Evolutionary conservation across 2,113 vertebrate species (phyloP).

Genomic region (Phasianus colchicus): DNA sequence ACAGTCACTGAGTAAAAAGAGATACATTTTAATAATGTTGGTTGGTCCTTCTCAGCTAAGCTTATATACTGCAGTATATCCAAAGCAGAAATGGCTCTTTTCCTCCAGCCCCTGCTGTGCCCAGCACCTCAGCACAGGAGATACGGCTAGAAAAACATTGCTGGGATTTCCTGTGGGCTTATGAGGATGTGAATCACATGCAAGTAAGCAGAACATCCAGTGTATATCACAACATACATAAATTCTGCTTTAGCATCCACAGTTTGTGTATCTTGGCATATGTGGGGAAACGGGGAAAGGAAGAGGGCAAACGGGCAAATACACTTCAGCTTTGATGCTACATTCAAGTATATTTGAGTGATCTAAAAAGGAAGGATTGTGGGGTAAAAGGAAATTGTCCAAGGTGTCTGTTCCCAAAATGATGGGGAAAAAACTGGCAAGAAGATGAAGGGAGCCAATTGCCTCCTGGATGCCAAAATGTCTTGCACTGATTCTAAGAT

Average conservation of each 20-base stretch:
- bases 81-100: conserved; percentile 20
- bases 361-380: neutral
- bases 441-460: neutral
- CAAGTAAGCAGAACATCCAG: conserved; percentile 52
- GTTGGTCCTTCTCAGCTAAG: conserved; percentile 10
- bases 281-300: neutral
- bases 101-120: conserved; percentile 50
- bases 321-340: neutral
- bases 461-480: neutral
- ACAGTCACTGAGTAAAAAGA: neutral
- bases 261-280: conserved; percentile 23
- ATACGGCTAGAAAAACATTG: conserved; percentile 67
- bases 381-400: neutral
- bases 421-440: neutral
- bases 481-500: neutral
- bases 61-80: neutral
- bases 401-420: neutral
- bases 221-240: conserved; percentile 12
- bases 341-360: neutral
- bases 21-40: neutral
- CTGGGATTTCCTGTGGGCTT: conserved; percentile 70
- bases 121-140: conserved; percentile 48
- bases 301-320: neutral
- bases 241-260: conserved; percentile 12
- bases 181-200: conserved; percentile 58